Evolutionary conservation across 2,113 vertebrate genomes (phyloP), one percentile per base, ranked within the genome.

Genomic region (Stercorarius parasiticus): DNA sequence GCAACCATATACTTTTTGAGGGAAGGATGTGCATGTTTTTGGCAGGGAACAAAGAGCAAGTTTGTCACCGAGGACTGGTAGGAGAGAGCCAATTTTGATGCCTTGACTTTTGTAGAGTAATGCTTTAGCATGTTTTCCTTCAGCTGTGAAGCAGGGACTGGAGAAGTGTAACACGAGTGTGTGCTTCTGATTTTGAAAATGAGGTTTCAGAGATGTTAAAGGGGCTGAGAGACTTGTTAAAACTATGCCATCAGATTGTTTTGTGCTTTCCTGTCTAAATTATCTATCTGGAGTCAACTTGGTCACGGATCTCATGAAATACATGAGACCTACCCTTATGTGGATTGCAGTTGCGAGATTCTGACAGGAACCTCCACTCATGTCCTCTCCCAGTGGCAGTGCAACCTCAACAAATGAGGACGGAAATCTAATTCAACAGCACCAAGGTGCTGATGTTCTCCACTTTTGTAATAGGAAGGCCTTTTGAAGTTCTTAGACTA

Each of bases 311-410:
- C 6, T 66, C 27, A 13, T 22, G 5, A 86, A 92, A 58, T 52
- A 19, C 16, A 15, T 1, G 8, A 47, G 30, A 61, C 27, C 10
- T 70, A 13, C 21, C 8, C 19, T 22, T n/a, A 1, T 3, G 2
- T 20, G 42, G 56, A n/a, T 20, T 62, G n/a, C n/a, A 59, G 29
- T 55, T 71, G 36, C 50, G 77, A 53, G 5, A 50, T 83, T 94
- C 64, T 82, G 58, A 21, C 38, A 90, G 53, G 30, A 78, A 49
- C 26, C 17, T 78, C 58, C 8, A 2, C 32, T 74, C 0, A 0
- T 64, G 26, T 11, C 32, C 21, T 67, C 21, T 56, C 8, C 15
- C 11, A 26, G 45, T 22, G 56, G 58, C 32, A 77, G 26, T 66
- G 26, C 38, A 49, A 36, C 66, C 38, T 70, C 42, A 93, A n/a